phyloP scores from a whole-genome alignment of 2,888 invertebrate species.

The Scotopteryx bipunctaria region DNA sequence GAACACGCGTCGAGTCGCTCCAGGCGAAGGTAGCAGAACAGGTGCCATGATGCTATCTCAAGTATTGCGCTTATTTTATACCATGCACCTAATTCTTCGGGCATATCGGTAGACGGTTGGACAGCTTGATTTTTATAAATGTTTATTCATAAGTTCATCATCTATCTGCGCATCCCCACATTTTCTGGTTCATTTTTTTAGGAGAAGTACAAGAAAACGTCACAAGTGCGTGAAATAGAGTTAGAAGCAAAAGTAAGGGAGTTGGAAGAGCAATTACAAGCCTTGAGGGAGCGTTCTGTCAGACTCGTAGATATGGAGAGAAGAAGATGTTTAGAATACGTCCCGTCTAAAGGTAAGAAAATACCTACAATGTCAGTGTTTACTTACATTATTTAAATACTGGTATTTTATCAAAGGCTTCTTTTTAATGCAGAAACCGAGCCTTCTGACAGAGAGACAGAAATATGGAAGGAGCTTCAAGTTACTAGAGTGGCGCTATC shows the following conservation, averaged over 20 bases:
- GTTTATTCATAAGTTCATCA: neutral
- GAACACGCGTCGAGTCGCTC: slow-evolving; percentile 52
- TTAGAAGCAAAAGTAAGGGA: slow-evolving; percentile 58
- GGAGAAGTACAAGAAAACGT: slow-evolving; percentile 54
- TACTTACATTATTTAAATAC: neutral
- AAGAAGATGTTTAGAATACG: slow-evolving; percentile 60
- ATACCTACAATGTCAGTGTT: too few species aligned
- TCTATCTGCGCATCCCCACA: neutral
- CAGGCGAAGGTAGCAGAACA: slow-evolving; percentile 69
- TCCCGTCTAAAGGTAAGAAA: slow-evolving; percentile 65
- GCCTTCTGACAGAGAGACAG: slow-evolving; percentile 74
- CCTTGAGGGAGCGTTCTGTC: slow-evolving; percentile 58
- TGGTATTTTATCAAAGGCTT: neutral
- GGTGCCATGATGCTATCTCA: slow-evolving; percentile 52
- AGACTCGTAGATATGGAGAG: slow-evolving; percentile 63
- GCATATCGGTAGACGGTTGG: slow-evolving; percentile 1
- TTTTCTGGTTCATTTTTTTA: slow-evolving; percentile 32
- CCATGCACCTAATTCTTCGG: neutral
- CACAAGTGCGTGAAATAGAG: slow-evolving; percentile 49
- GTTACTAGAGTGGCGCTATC: slow-evolving; percentile 57
- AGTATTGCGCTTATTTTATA: slow-evolving; percentile 26
- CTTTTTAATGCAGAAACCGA: slow-evolving; percentile 56
- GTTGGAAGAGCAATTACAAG: slow-evolving; percentile 53
- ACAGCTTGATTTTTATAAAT: neutral
- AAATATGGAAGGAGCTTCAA: slow-evolving; percentile 78